phyloP scores from a whole-genome alignment of 1,140 invertebrate species.

The Homalodisca vitripennis region DNA sequence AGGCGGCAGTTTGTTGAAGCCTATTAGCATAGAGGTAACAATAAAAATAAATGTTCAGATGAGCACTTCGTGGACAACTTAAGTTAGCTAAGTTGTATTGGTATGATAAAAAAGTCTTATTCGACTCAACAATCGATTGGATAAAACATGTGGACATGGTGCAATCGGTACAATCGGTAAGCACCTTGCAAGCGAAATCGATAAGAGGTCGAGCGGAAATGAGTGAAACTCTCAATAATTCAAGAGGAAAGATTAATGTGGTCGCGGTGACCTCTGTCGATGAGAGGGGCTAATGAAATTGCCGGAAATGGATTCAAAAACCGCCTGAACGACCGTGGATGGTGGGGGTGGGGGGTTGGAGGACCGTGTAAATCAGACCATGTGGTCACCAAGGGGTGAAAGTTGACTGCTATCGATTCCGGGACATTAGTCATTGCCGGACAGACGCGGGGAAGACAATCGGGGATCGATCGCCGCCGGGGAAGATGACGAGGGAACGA shows the following conservation, averaged over 20 bases:
- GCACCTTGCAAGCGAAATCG: neutral
- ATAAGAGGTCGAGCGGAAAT: neutral
- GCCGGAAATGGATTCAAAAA: neutral
- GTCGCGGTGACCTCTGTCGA: neutral
- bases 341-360: neutral
- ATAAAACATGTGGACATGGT: too few species aligned
- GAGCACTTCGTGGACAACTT: too few species aligned
- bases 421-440: constrained; percentile 20
- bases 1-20: too few species aligned
- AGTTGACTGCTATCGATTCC: constrained; percentile 4
- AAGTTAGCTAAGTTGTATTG: too few species aligned
- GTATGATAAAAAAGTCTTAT: too few species aligned
- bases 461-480: neutral
- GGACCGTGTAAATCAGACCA: constrained; percentile 19
- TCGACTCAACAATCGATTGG: too few species aligned
- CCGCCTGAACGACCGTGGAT: neutral
- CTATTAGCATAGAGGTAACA: too few species aligned
- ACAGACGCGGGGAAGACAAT: constrained; percentile 8
- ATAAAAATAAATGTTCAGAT: too few species aligned
- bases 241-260: neutral
- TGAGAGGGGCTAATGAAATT: neutral
- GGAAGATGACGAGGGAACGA: neutral
- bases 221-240: neutral
- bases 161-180: too few species aligned
- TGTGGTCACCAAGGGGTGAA: constrained; percentile 14